Percentiles rank a stretch among this genome's conserved stretches.
Conservation (phyloP, 2,888 invertebrate genomes). For the Metellina segmentata region DNA sequence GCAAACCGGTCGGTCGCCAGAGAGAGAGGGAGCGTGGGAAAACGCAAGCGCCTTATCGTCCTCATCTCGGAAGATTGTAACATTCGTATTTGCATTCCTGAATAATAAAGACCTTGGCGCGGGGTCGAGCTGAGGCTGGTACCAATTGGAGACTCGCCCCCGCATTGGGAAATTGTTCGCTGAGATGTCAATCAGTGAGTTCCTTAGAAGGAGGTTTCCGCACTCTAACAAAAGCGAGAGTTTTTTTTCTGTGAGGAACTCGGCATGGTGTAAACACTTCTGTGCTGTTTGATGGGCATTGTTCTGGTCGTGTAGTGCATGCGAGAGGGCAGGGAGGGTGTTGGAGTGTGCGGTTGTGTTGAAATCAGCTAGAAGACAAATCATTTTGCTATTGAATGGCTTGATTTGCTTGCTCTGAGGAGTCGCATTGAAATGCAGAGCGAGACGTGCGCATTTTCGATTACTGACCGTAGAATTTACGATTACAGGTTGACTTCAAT, state of each 20-base stretch:
- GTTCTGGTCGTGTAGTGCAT: not conserved
- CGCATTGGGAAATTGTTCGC: constrained; percentile 19
- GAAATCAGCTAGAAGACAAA: no score
- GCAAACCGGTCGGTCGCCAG: constrained; percentile 66
- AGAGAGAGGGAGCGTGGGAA: constrained; percentile 69
- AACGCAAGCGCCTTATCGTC: constrained; percentile 50
- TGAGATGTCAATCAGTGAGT: constrained; percentile 56
- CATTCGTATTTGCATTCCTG: constrained; percentile 69
- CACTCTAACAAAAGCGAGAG: not conserved
- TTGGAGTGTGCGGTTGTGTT: no score
- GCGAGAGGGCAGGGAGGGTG: no score
- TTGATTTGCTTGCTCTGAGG: no score
- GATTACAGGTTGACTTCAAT: no score
- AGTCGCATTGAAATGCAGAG: no score
- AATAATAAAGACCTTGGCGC: constrained; percentile 37
- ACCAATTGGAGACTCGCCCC: constrained; percentile 62
- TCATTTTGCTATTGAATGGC: no score
- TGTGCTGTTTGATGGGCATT: not conserved
- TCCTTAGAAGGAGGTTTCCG: not conserved
- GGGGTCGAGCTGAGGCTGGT: constrained; percentile 32
- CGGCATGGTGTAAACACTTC: not conserved
- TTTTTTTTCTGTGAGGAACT: not conserved
- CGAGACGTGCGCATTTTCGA: no score
- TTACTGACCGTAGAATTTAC: no score
- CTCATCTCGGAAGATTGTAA: constrained; percentile 48